A percentile compares a stretch with the other conserved stretches of the same genome.
phyloP scores from a whole-genome alignment of 2,797 vertebrate genomes.

The Enteromius treurensis region DNA sequence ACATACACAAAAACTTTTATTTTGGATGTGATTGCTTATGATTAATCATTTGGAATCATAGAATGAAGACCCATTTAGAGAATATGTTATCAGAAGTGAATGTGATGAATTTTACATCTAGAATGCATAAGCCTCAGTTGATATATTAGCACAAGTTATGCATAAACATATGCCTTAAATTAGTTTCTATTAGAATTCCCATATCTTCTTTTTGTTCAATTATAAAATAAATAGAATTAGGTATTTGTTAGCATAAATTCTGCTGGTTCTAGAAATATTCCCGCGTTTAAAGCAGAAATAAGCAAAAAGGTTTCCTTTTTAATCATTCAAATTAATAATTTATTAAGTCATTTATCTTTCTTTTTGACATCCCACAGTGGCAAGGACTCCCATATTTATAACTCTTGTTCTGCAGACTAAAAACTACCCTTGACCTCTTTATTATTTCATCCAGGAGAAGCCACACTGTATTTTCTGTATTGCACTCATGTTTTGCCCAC shows the following conservation, averaged over 20 bases:
- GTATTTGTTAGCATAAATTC: background rate
- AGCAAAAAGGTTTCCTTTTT: background rate
- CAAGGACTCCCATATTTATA: background rate
- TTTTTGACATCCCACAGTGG: background rate
- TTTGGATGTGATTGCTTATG: no score
- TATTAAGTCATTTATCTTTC: background rate
- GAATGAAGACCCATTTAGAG: background rate
- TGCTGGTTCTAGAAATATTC: background rate
- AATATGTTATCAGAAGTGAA: background rate
- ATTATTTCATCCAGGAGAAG: conserved; percentile 15
- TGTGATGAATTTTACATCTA: conserved; percentile 10
- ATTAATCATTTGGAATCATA: background rate
- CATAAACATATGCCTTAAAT: background rate
- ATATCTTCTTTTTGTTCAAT: background rate
- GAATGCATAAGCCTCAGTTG: background rate
- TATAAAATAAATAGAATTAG: background rate
- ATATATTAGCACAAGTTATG: background rate
- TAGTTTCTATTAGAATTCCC: no score
- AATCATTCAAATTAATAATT: background rate
- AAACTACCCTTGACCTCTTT: conserved; percentile 20
- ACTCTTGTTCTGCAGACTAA: conserved; percentile 7
- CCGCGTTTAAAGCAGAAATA: background rate
- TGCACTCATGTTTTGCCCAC: conserved; percentile 6
- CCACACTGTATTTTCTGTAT: background rate
- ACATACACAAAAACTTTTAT: no score